Evolutionary conservation across 2,888 invertebrate species (phyloP), one percentile per base, ranked within the genome.

Genomic region (Ligdia adustata): DNA sequence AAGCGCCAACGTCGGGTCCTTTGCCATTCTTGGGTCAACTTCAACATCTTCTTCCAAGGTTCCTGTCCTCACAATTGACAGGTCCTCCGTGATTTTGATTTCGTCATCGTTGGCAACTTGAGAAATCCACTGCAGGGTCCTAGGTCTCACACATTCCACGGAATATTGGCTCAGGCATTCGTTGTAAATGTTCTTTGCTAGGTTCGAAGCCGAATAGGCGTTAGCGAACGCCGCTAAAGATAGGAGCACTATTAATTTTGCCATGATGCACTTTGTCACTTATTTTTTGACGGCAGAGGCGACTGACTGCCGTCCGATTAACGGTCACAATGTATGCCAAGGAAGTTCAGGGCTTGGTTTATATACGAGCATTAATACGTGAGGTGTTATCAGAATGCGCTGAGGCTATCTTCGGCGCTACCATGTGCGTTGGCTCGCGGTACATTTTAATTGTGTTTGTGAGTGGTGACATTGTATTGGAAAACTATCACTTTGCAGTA

Each of bases 81-180:
- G 86, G 69, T 95, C 94, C n/a, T 95, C 93, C 3, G 95, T 96
- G 55, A 96, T 92, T 50, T 91, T 92, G 58, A 96, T 94, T 71
- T 93, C 93, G 44, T 94, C 93, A 63, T 94, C 91, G 62, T 92
- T 91, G 11, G 92, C 82, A 2, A 93, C 94, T 49, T 91, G 89
- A 60, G 93, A 93, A 62, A 95, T 91, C 93, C 95, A 96, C 57
- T 93, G 91, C 69, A 96, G 78, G 31, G 96, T 92, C 79, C 95
- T 95, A 4, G 96, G 96, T 67, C 94, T 94, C 41, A 95, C 93
- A 82, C 96, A 96, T 66, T 92, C 91, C 55, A 93, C 88, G 27
- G 94, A 94, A 66, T 94, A 93, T 66, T 93, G 92, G 72, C 92
- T 93, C 33, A 95, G 73, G 66, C 95, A 95, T 75, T 92, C 91